Evolutionary conservation across 2,888 invertebrate species (phyloP).

Genomic region (Temnothorax ravouxi): DNA sequence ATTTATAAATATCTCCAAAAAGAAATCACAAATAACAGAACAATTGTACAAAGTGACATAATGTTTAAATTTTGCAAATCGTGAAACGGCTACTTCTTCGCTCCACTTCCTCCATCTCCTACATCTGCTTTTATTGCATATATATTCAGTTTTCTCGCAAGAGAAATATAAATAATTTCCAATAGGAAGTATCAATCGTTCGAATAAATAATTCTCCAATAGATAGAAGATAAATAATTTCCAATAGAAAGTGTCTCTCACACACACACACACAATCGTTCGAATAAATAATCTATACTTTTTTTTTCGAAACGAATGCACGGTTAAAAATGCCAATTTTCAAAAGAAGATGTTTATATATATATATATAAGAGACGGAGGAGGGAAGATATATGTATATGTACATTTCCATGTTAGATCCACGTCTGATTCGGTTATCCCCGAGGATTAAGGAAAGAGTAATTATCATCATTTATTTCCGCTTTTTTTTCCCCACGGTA

Average conservation of each 20-base stretch:
- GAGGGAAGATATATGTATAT: not conserved
- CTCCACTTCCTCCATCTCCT: not conserved
- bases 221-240: not conserved
- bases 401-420: not conserved
- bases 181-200: not conserved
- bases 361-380: not conserved
- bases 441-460: not conserved
- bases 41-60: not conserved
- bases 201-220: not conserved
- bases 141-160: not conserved
- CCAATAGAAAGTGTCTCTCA: not conserved
- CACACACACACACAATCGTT: not conserved
- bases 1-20: not conserved
- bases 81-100: not conserved
- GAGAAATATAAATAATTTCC: not conserved
- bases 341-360: not conserved
- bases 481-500: not conserved
- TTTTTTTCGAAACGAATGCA: not conserved
- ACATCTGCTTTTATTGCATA: not conserved
- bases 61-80: not conserved
- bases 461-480: not conserved
- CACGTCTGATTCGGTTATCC: not conserved
- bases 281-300: not conserved
- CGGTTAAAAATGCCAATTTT: not conserved
- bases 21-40: not conserved